These are phyloP conservation scores for Serripes groenlandicus DNA, from an alignment of 2,888 invertebrate species.

Conservation along the genomic window DNA sequence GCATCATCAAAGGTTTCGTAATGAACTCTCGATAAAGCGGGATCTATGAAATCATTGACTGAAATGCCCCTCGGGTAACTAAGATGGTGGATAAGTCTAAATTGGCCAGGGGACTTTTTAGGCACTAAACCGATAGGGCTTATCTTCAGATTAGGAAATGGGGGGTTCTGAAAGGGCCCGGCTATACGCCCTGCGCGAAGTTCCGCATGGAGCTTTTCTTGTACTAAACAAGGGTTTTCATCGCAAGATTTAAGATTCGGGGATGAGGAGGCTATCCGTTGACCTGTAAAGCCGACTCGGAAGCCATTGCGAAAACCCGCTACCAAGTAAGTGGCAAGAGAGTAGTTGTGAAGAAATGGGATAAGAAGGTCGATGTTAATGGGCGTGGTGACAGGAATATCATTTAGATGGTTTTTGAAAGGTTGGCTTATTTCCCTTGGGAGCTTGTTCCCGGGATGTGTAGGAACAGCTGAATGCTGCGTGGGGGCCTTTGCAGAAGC, in stretches of 20 bases:
- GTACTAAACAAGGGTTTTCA: conserved; percentile 16
- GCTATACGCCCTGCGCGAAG: conserved; percentile 9
- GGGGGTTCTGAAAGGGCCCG: conserved; percentile 31
- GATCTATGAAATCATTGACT: conserved; percentile 54
- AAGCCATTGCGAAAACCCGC: conserved; percentile 32
- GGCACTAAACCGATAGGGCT: conserved; percentile 50
- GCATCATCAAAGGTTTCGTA: conserved; percentile 54
- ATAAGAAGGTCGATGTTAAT: not conserved
- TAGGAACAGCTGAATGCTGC: not conserved
- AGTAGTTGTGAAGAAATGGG: not conserved
- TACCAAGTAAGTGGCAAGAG: not conserved
- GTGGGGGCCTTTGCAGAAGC: conserved; percentile 15
- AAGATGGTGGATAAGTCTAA: conserved; percentile 56
- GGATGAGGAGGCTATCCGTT: not conserved
- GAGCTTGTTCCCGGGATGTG: not conserved
- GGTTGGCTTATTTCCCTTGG: not conserved
- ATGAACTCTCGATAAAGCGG: conserved; percentile 16
- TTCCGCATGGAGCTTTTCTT: conserved; percentile 17
- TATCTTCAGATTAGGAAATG: conserved; percentile 22
- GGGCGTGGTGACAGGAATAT: not conserved
- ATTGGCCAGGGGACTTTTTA: conserved; percentile 40
- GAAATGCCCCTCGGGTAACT: conserved; percentile 43
- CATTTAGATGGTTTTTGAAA: not conserved
- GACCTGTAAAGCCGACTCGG: conserved; percentile 18
- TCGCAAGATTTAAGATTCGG: conserved; percentile 32